These are phyloP conservation scores for Xestia sexstrigata DNA, from an alignment of 2,888 invertebrate genomes.

Conservation along the genomic window DNA sequence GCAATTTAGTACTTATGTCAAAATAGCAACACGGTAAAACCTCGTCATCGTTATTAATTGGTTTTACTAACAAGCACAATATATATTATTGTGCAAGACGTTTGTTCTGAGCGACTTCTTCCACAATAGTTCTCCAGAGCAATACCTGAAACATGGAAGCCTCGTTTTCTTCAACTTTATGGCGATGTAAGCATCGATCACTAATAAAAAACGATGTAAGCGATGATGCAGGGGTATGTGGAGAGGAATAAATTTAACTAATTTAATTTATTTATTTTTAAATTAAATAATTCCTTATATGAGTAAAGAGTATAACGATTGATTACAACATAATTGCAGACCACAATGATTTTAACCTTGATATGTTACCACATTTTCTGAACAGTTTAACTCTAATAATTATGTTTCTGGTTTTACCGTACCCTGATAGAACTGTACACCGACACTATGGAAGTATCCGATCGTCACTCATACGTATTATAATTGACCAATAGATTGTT, in stretches of 20 bases:
- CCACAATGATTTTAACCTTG: neutral
- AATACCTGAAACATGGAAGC: neutral
- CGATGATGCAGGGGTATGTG: neutral
- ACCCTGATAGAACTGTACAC: neutral
- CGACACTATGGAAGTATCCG: neutral
- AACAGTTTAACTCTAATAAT: neutral
- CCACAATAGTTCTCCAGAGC: neutral
- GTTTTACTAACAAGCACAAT: neutral
- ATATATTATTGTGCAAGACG: no score
- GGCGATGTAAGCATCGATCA: no score
- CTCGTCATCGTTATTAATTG: neutral
- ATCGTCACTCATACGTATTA: neutral
- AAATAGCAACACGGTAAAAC: neutral
- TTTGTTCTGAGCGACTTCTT: neutral
- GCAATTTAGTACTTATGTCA: neutral
- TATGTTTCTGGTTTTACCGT: neutral
- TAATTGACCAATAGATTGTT: slow-evolving; percentile 1
- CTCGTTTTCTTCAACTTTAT: neutral
- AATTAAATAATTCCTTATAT: no score
- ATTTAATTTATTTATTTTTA: no score
- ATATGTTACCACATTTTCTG: slow-evolving; percentile 3
- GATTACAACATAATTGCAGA: neutral
- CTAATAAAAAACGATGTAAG: no score
- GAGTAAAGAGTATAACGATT: no score
- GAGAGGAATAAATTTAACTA: no score